Base-by-base conservation (phyloP, 2,888 invertebrate species). In the Eupithecia pulchellata region DNA sequence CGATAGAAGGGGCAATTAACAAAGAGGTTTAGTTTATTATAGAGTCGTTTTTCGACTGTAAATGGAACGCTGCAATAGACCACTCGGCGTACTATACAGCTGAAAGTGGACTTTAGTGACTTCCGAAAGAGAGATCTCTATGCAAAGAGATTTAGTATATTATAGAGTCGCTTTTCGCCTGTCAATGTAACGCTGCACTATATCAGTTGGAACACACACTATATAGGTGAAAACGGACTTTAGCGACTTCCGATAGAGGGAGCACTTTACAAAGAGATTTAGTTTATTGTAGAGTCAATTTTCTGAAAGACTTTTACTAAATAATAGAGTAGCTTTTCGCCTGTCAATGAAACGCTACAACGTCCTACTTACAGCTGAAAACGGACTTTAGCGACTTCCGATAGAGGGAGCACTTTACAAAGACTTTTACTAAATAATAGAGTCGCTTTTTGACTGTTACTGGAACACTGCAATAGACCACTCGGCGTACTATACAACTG, bases 101-200 rank as follows among this genome's bases (percentile, higher is more conserved):
- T 25, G 14, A 36, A 98, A 95, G 99, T 98, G 3, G 98, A 99
- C 92, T 99, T 99, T 89, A 98, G 98, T 84, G 98, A 98, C 92
- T 99, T 98, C 85, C 39, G 39, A 8, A 6, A 39, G 14, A 17
- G 17, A 36, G 14, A 96, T n/a, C n/a, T n/a, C n/a, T n/a, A n/a
- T n/a, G n/a, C n/a, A n/a, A n/a, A 42, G 42, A 4, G 1, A 11
- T 47, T 9, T 4, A 4, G 6, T 42, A 17, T 3, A 39, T 17
- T 39, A 42, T 42, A 42, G 3, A 20, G 47, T 47, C 3, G 2
- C 4, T 25, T 25, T 25, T 52, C 25, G 25, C 20, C 20, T 47
- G 20, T 47, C 20, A 11, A 11, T 1, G n/a, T n/a, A n/a, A n/a
- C n/a, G n/a, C n/a, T n/a, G n/a, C n/a, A n/a, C n/a, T n/a, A n/a